A percentile compares a stretch with the other conserved stretches of the same genome.
phyloP scores from a whole-genome alignment of 2,113 vertebrate genomes.

The Henicopernis longicauda region DNA sequence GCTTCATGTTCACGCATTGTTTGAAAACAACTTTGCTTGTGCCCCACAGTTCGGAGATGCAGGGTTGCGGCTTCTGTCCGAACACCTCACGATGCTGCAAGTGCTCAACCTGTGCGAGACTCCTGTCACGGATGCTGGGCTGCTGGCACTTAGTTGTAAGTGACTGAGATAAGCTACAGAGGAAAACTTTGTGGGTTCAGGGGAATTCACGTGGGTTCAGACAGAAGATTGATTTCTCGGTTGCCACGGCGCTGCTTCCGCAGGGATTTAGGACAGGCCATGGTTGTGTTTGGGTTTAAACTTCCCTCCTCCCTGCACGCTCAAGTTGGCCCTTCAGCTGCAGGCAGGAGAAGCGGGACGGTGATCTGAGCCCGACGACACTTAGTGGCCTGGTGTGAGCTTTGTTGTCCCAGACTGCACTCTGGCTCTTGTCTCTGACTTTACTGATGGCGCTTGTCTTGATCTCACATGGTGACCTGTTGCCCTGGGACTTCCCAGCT shows the following conservation, averaged over 20 bases:
- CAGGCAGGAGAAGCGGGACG: background rate
- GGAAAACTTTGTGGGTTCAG: rapidly evolving
- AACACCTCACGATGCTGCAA: constrained; percentile 97
- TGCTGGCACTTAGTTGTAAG: constrained; percentile 98
- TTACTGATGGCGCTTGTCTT: background rate
- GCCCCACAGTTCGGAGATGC: constrained; percentile 89
- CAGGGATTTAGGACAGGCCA: background rate
- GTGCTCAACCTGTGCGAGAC: constrained; percentile 99
- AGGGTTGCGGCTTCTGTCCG: constrained; percentile 91
- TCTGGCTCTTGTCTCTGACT: background rate
- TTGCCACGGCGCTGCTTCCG: background rate
- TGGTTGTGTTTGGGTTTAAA: background rate
- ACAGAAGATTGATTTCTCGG: background rate
- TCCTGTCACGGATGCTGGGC: constrained; percentile 91
- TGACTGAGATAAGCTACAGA: background rate
- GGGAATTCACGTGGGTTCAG: background rate
- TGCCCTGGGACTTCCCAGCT: background rate
- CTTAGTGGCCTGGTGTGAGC: background rate
- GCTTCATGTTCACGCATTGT: rapidly evolving
- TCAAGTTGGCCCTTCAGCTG: background rate
- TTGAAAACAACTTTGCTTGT: background rate
- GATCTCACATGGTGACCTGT: rapidly evolving
- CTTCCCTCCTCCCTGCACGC: background rate
- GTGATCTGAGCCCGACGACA: background rate
- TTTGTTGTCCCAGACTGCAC: background rate